A percentile compares a stretch with the other conserved stretches of the same genome.
Conservation (phyloP, 2,888 invertebrate species). For the Eupithecia pulchellata region DNA sequence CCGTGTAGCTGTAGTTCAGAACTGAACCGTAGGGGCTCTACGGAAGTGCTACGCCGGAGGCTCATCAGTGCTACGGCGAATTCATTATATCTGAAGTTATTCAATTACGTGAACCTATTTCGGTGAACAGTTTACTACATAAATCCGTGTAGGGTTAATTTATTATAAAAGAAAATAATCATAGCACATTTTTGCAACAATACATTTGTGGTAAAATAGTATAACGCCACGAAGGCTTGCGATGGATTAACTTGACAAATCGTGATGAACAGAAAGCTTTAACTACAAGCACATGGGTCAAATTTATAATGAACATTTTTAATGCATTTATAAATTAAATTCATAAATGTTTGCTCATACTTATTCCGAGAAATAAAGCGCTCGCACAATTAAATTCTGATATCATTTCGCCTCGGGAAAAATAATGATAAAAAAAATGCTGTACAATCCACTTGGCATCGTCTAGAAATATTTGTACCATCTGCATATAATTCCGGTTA, state of each 20-base stretch:
- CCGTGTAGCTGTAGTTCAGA: not conserved
- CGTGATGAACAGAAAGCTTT: not conserved
- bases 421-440: too few relatives aligned
- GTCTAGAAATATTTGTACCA: too few relatives aligned
- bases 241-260: not conserved
- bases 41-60: constrained; percentile 5
- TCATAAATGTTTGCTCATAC: too few relatives aligned
- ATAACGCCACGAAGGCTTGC: not conserved
- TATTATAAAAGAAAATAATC: not conserved
- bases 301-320: too few relatives aligned
- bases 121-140: not conserved
- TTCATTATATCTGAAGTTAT: not conserved
- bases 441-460: too few relatives aligned
- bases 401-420: too few relatives aligned
- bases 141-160: not conserved
- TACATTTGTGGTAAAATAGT: not conserved
- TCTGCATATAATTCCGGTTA: too few relatives aligned
- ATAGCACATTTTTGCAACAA: not conserved
- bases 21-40: constrained; percentile 5
- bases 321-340: too few relatives aligned
- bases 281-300: too few relatives aligned
- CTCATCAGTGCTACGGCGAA: not conserved
- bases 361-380: too few relatives aligned
- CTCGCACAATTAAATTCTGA: too few relatives aligned
- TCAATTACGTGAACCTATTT: not conserved